Evolutionary conservation across 1,140 invertebrate species (phyloP).

Genomic region (Leptinotarsa undecemlineata): DNA sequence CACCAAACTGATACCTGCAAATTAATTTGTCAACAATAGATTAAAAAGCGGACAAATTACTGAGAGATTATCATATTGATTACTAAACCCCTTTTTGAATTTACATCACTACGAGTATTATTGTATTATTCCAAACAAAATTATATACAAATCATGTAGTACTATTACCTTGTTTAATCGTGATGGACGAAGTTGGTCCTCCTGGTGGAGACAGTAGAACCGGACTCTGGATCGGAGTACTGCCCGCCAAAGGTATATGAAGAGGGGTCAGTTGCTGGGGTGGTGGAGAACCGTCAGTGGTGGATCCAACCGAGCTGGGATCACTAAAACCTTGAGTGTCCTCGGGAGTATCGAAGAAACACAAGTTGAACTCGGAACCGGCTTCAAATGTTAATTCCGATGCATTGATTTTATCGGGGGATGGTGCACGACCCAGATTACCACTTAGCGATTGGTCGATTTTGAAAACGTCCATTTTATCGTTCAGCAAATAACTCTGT

Average conservation of each 20-base stretch:
- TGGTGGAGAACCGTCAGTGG: conserved; percentile 62
- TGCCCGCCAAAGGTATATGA: conserved; percentile 41
- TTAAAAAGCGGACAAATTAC: too few relatives aligned
- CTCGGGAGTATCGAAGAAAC: conserved; percentile 75
- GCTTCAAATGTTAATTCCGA: conserved; percentile 72
- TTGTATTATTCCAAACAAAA: too few relatives aligned
- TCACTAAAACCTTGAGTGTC: conserved; percentile 71
- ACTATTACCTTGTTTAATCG: conserved; percentile 50
- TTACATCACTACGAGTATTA: too few relatives aligned
- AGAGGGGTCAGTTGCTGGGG: conserved; percentile 53
- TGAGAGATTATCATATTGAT: too few relatives aligned
- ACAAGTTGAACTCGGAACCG: conserved; percentile 75
- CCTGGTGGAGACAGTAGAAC: conserved; percentile 45
- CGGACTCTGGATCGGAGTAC: conserved; percentile 37
- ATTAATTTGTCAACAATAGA: too few relatives aligned
- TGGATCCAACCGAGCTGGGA: conserved; percentile 67
- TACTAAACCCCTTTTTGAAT: too few relatives aligned
- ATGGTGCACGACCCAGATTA: conserved; percentile 62
- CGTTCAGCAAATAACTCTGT: conserved; percentile 1
- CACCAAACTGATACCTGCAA: too few relatives aligned
- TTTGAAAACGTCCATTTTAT: conserved; percentile 66
- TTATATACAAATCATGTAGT: too few relatives aligned
- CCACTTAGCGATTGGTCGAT: conserved; percentile 65
- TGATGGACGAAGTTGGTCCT: conserved; percentile 37
- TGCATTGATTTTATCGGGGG: conserved; percentile 64